Evolutionary conservation across 37 sponge, comb jelly and placozoan genomes (phyloP), one percentile per base, ranked within the genome.

Genomic region (Cliona cf. orientalis): DNA sequence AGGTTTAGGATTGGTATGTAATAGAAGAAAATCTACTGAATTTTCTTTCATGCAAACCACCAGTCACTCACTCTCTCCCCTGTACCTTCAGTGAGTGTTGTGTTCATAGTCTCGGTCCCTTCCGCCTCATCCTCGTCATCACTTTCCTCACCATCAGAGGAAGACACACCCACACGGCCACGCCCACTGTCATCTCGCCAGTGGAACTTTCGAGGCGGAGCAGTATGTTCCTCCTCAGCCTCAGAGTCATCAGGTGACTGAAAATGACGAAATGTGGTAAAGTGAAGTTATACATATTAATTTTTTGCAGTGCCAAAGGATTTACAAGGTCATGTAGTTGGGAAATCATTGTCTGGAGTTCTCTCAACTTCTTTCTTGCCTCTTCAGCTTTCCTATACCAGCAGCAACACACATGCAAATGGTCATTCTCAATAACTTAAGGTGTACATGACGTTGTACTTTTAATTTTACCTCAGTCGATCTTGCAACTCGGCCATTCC

Each of bases 341-440:
- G 12, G 22, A 19, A 7, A 87, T 58, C 39, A 75, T 23, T 22
- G 17, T 33, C 40, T 74, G 70, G 2, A 80, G 61, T 42, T 74
- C 75, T 22, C 21, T 53, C 38, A 87, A 44, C 19, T 73, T 74
- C 21, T 46, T 38, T 45, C 88, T 74, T 1, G 76, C 81, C 35
- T 87, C 88, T 19, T 74, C 81, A 64, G 58, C 66, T 38, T 73
- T 56, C 38, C 86, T 78, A 36, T 9, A 72, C 7, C 74, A 72
- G 9, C 29, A 58, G 32, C 62, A 58, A 37, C 5, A 35, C 62
- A 42, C 26, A 61, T 21, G 26, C 12, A 7, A 6, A 61, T n/a
- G n/a, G 63, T n/a, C 28, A 61, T 9, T 12, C 69, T 12, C 69
- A 67, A 12, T 12, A 6, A 23, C 6, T 31, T 37, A 35, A 31